Conservation (phyloP, 2,113 vertebrate species). For the Marcusenius ussheri region DNA sequence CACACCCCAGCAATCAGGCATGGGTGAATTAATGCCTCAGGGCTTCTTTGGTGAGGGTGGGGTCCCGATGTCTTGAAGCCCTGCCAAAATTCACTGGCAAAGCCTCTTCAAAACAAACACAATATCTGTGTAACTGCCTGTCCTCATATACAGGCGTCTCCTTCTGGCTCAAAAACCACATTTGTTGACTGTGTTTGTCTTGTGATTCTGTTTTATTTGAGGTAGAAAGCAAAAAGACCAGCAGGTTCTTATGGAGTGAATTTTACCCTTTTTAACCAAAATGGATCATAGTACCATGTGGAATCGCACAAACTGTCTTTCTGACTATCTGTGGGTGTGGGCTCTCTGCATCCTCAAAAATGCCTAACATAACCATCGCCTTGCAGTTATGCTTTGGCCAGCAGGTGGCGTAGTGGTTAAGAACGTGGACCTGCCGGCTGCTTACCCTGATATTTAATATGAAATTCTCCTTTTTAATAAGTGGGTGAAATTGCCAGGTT, state of each 20-base stretch:
- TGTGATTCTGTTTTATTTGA: background rate
- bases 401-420: background rate
- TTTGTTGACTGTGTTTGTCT: background rate
- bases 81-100: background rate
- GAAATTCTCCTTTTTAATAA: background rate
- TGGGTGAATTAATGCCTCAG: background rate
- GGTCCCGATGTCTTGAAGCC: background rate
- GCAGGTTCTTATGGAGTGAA: background rate
- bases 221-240: background rate
- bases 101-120: background rate
- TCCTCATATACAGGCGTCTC: background rate
- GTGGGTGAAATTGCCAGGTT: background rate
- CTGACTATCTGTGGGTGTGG: background rate
- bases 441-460: background rate
- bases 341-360: background rate
- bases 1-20: background rate
- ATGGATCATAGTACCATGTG: background rate
- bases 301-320: background rate
- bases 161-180: background rate
- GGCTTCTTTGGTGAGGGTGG: background rate
- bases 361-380: background rate
- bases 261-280: background rate
- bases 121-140: background rate
- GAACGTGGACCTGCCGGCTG: background rate
- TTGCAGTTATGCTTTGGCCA: background rate